Conservation (phyloP, 2,113 vertebrate genomes). For the Tupaia chinensis region DNA sequence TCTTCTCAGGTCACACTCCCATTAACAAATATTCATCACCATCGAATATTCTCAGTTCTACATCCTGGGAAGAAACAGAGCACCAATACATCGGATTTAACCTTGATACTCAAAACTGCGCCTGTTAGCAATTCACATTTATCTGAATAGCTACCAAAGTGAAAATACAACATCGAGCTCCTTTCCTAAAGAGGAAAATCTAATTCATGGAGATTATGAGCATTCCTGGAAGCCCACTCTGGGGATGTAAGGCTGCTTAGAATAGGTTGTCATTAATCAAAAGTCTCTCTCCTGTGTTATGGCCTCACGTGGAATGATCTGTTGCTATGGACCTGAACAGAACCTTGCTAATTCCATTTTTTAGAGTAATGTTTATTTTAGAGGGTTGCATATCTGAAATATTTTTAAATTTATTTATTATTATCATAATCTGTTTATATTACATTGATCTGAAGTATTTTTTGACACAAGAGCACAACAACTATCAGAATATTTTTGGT, state of each 20-base stretch:
- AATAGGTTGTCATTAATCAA: not conserved
- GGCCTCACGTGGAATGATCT: not conserved
- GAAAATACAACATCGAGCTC: not conserved
- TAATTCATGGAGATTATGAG: slow-evolving; percentile 48
- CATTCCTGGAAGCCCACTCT: not conserved
- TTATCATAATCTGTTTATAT: no score
- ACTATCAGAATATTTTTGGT: not conserved
- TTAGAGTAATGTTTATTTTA: not conserved
- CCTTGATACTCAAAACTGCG: not conserved
- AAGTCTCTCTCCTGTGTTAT: not conserved
- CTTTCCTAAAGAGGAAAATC: slow-evolving; percentile 61
- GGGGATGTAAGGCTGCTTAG: not conserved
- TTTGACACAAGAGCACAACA: not conserved
- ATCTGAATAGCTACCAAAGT: slow-evolving; percentile 49
- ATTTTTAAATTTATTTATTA: not conserved
- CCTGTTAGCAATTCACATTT: not conserved
- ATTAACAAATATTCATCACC: not conserved
- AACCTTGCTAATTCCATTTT: not conserved
- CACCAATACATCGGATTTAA: slow-evolving; percentile 48
- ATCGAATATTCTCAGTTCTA: slow-evolving; percentile 38
- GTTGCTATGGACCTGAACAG: not conserved
- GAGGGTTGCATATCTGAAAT: not conserved
- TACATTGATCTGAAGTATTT: not conserved
- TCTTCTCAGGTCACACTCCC: not conserved
- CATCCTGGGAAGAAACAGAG: slow-evolving; percentile 16